These are phyloP conservation scores for Phylloscopus trochiloides DNA, from an alignment of 2,113 vertebrate genomes.

Conservation along the genomic window DNA sequence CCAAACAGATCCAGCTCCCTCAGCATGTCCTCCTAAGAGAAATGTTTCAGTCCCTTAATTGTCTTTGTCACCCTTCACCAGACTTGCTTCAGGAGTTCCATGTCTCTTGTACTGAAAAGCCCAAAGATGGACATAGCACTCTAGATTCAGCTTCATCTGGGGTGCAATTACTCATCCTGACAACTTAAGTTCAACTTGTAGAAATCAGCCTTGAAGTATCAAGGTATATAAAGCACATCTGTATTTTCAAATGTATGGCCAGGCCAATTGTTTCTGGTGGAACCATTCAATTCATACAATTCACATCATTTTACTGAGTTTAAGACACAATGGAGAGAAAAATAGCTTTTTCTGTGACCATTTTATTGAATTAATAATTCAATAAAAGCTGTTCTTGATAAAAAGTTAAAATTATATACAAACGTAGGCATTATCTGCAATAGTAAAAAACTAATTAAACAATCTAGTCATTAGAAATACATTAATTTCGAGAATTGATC, in stretches of 20 bases:
- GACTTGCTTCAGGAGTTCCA: rapidly evolving
- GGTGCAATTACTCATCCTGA: background rate
- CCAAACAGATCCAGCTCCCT: background rate
- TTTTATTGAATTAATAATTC: background rate
- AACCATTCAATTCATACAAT: background rate
- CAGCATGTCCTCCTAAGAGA: background rate
- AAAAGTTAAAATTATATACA: background rate
- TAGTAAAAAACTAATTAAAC: background rate
- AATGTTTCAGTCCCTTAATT: background rate
- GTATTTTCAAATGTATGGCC: background rate
- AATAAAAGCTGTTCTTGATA: background rate
- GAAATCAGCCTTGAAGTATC: background rate
- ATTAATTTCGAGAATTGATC: background rate
- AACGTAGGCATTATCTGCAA: background rate
- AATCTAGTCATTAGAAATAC: background rate
- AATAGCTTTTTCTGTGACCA: background rate
- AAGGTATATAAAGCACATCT: background rate
- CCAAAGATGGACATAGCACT: background rate
- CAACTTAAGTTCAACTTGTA: background rate
- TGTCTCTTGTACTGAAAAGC: background rate
- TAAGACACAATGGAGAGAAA: background rate
- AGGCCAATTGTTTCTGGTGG: background rate
- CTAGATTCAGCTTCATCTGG: background rate
- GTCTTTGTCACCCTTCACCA: background rate
- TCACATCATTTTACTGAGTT: background rate